Conservation (phyloP, 2,113 vertebrate genomes). For the Ophthalmolycus amberensis region DNA sequence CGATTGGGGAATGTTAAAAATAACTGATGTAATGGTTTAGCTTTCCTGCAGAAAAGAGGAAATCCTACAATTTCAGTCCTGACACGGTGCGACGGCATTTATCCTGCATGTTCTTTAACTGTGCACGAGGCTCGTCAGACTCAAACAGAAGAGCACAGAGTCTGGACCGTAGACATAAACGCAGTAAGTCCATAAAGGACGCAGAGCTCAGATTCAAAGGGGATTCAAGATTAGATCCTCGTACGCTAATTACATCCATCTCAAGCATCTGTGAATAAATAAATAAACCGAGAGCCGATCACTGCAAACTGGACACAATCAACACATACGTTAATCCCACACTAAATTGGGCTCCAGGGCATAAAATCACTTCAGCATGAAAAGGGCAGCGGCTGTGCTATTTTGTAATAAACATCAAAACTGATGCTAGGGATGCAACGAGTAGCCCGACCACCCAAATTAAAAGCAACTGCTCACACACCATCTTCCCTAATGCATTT, state of each 20-base stretch:
- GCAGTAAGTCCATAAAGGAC: conserved; percentile 50
- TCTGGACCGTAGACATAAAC: conserved; percentile 63
- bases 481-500: conserved; percentile 13
- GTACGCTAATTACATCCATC: conserved; percentile 34
- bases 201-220: conserved; percentile 32
- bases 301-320: conserved; percentile 22
- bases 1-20: conserved; percentile 68
- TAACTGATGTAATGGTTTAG: conserved; percentile 51
- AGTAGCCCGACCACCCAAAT: neutral
- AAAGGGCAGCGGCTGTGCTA: conserved; percentile 28
- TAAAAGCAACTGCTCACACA: neutral
- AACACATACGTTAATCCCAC: conserved; percentile 17
- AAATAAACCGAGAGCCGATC: conserved; percentile 10
- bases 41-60: conserved; percentile 29
- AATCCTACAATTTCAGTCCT: conserved; percentile 28
- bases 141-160: conserved; percentile 25
- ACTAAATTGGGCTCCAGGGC: conserved; percentile 48
- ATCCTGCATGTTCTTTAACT: conserved; percentile 35
- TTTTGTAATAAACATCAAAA: conserved; percentile 31
- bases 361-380: conserved; percentile 59
- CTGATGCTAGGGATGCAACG: neutral
- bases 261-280: neutral
- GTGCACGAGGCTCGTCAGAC: conserved; percentile 44
- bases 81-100: conserved; percentile 40
- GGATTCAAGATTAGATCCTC: conserved; percentile 28